Conservation (phyloP, 2,797 vertebrate species). For the Coregonus suidteri region DNA sequence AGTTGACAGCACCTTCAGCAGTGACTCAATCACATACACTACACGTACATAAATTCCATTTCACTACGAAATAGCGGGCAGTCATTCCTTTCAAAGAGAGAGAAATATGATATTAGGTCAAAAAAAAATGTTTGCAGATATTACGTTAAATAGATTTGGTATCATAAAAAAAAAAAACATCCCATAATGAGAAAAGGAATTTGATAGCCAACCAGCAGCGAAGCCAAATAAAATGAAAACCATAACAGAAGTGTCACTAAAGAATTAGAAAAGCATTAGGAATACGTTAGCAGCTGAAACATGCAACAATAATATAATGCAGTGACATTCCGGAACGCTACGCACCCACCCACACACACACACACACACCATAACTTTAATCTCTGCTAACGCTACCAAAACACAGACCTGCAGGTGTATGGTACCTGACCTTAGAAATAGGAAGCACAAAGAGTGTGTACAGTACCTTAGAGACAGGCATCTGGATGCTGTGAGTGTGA, state of each 20-base stretch:
- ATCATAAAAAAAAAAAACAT: too few species aligned
- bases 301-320: not conserved
- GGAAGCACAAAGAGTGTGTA: not conserved
- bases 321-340: not conserved
- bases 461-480: constrained; percentile 46
- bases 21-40: too few species aligned
- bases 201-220: too few species aligned
- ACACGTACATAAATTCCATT: too few species aligned
- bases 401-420: constrained; percentile 4
- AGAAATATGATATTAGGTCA: too few species aligned
- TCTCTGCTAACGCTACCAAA: not conserved
- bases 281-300: not conserved
- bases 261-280: not conserved
- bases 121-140: too few species aligned
- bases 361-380: constrained; percentile 13
- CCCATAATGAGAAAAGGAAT: too few species aligned
- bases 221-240: too few species aligned
- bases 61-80: too few species aligned
- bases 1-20: too few species aligned
- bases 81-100: too few species aligned
- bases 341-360: constrained; percentile 20
- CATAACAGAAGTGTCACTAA: not conserved
- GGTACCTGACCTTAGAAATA: not conserved
- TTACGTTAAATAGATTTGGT: too few species aligned
- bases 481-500: not conserved